Evolutionary conservation across 2,888 invertebrate species (phyloP).

Genomic region (Eupithecia vulgata): DNA sequence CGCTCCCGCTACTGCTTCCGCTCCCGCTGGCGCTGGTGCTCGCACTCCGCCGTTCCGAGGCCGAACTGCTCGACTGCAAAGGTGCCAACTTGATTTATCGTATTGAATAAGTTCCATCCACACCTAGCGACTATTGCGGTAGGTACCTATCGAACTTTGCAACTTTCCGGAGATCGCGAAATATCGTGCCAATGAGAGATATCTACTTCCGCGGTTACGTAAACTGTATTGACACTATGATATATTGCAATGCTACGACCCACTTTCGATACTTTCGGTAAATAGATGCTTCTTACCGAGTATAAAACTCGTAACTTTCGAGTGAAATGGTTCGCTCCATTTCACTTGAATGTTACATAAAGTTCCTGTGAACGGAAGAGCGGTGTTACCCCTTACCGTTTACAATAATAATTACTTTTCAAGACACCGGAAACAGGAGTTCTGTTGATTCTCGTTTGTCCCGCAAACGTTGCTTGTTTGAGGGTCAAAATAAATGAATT

Average conservation of each 20-base stretch:
- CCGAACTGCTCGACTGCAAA: slow-evolving; percentile 71
- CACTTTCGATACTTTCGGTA: slow-evolving; percentile 35
- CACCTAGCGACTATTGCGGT: slow-evolving; percentile 46
- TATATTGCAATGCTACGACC: slow-evolving; percentile 39
- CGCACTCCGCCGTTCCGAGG: slow-evolving; percentile 68
- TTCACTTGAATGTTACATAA: neutral
- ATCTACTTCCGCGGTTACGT: slow-evolving; percentile 38
- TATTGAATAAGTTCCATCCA: slow-evolving; percentile 49
- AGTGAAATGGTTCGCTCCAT: slow-evolving; percentile 7
- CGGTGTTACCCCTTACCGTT: neutral
- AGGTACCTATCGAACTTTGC: slow-evolving; percentile 38
- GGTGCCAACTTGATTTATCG: slow-evolving; percentile 48
- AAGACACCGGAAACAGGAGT: slow-evolving; percentile 25
- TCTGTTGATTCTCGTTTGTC: slow-evolving; percentile 54
- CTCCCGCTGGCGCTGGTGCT: slow-evolving; percentile 56
- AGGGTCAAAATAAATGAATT: slow-evolving; percentile 59
- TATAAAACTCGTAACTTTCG: slow-evolving; percentile 8
- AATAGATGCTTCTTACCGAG: slow-evolving; percentile 28
- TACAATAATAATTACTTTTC: slow-evolving; percentile 19
- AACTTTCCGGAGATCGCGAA: slow-evolving; percentile 44
- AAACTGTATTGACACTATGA: slow-evolving; percentile 42
- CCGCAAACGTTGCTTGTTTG: slow-evolving; percentile 51
- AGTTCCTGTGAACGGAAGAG: neutral
- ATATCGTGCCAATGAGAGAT: slow-evolving; percentile 46
- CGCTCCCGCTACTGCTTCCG: slow-evolving; percentile 62